phyloP scores from a whole-genome alignment of 1,140 invertebrate genomes.

The Pollicipes pollicipes region DNA sequence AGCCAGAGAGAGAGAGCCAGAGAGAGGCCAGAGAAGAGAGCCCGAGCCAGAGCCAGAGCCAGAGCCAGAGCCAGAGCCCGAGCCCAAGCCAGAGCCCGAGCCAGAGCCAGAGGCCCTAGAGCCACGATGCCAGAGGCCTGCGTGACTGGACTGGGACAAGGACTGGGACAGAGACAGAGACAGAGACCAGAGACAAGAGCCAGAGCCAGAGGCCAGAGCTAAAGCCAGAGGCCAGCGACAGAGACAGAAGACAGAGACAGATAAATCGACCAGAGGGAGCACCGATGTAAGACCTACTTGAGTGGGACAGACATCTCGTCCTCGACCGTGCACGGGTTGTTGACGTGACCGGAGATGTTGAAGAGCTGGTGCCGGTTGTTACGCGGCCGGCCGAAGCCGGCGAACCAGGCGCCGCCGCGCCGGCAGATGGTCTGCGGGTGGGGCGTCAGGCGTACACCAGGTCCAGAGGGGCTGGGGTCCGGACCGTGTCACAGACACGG shows the following conservation, averaged over 20 bases:
- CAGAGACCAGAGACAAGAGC: neutral
- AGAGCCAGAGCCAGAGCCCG: neutral
- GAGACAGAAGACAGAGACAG: neutral
- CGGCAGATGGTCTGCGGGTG: slow-evolving; percentile 66
- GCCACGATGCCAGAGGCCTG: no score
- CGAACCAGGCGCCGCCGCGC: slow-evolving; percentile 90
- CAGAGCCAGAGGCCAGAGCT: neutral
- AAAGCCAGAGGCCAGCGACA: neutral
- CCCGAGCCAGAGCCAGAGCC: neutral
- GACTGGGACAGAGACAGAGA: neutral
- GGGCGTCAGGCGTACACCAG: no score
- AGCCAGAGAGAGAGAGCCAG: no score
- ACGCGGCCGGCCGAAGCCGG: slow-evolving; percentile 80
- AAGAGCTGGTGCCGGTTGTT: slow-evolving; percentile 96
- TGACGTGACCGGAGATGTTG: slow-evolving; percentile 98
- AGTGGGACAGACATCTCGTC: slow-evolving; percentile 99
- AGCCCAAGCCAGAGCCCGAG: neutral
- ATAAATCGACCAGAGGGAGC: no score
- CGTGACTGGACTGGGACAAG: neutral
- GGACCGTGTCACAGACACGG: no score
- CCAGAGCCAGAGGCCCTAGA: no score
- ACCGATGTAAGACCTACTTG: slow-evolving; percentile 35
- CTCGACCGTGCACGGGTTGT: slow-evolving; percentile 94
- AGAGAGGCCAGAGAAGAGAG: neutral
- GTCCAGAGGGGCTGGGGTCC: no score